phyloP scores from a whole-genome alignment of 2,888 invertebrate genomes.

The Meloe dianella region DNA sequence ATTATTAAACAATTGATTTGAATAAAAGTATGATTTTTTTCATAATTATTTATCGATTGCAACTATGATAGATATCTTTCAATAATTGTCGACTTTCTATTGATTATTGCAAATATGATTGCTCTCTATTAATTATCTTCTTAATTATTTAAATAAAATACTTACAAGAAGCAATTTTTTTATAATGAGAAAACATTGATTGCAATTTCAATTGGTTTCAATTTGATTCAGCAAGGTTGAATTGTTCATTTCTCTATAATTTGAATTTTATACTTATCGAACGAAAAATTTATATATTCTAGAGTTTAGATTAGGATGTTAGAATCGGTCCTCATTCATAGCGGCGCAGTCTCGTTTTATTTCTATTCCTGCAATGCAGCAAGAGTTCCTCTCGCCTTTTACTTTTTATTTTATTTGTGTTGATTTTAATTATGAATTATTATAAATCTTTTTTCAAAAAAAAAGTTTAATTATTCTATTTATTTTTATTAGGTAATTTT shows the following conservation, averaged over 20 bases:
- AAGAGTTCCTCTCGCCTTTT: neutral
- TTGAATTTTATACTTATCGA: no score
- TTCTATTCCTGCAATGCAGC: conserved; percentile 10
- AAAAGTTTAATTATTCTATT: neutral
- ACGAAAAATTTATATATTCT: neutral
- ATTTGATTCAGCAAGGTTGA: no score
- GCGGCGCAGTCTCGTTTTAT: conserved; percentile 10
- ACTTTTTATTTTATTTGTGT: neutral
- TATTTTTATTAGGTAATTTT: neutral
- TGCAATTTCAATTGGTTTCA: no score
- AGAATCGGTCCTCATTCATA: neutral
- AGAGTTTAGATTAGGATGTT: neutral
- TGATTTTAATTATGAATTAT: neutral
- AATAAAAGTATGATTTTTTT: no score
- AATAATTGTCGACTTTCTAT: neutral
- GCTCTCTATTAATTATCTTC: neutral
- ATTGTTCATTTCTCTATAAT: no score
- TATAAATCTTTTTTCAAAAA: no score
- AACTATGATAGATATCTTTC: neutral
- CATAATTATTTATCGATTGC: no score
- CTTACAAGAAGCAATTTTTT: no score
- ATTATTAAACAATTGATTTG: neutral
- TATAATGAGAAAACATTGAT: no score
- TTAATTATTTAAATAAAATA: no score
- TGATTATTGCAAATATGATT: conserved; percentile 4